These are phyloP conservation scores for Poliocrania exsul DNA, from an alignment of 2,797 vertebrate species.

Conservation along the genomic window DNA sequence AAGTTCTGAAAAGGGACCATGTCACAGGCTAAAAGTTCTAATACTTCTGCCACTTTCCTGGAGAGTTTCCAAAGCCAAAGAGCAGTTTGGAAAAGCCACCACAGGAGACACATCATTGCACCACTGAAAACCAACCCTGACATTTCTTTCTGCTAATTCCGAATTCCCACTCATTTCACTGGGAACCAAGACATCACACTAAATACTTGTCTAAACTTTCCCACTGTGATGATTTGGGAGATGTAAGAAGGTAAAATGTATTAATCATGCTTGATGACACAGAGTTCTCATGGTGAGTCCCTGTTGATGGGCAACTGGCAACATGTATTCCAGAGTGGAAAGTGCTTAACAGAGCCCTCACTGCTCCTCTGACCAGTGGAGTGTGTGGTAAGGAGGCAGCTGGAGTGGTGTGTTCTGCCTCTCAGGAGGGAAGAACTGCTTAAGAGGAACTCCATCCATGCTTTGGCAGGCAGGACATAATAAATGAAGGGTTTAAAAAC, in stretches of 20 bases:
- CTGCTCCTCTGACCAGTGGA: background rate
- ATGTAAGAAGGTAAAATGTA: background rate
- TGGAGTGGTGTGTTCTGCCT: background rate
- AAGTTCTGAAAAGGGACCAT: background rate
- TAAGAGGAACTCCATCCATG: background rate
- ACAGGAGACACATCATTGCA: background rate
- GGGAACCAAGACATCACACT: background rate
- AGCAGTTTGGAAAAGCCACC: background rate
- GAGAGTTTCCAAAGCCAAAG: constrained; percentile 11
- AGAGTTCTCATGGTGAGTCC: background rate
- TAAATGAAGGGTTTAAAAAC: background rate
- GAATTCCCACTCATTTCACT: background rate
- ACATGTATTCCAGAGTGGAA: background rate
- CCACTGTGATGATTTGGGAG: background rate
- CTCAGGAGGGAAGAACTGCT: background rate
- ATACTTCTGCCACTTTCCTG: background rate
- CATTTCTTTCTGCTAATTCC: background rate
- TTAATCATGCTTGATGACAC: background rate
- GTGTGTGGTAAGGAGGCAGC: background rate
- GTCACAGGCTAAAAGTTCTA: background rate
- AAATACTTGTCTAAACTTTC: background rate
- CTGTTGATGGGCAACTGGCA: background rate
- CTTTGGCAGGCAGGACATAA: background rate
- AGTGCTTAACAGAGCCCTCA: background rate
- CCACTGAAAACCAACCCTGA: background rate